These are phyloP conservation scores for Sisyra terminalis DNA, from an alignment of 2,888 invertebrate genomes.

Conservation along the genomic window DNA sequence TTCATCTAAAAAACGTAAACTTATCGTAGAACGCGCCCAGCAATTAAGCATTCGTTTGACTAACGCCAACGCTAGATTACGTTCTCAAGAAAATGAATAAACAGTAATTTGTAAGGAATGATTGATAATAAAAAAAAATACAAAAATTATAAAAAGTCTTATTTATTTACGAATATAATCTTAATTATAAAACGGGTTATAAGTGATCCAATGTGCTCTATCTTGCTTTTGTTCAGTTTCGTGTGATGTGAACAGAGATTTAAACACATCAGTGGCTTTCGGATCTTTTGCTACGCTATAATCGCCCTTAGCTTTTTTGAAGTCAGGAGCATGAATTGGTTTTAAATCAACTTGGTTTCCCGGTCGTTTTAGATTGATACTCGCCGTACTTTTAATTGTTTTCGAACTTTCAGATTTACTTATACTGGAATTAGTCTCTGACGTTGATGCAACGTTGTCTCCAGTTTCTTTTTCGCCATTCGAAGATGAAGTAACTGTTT, in stretches of 20 bases:
- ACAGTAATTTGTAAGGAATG: conserved; percentile 15
- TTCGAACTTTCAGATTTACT: conserved; percentile 10
- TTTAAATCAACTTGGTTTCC: conserved; percentile 4
- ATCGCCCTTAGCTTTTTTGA: conserved; percentile 59
- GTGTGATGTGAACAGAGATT: conserved; percentile 88
- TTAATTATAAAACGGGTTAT: conserved; percentile 90
- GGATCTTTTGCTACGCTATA: conserved; percentile 86
- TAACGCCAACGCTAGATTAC: conserved; percentile 89
- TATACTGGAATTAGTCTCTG: conserved; percentile 5
- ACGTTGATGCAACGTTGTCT: conserved; percentile 11
- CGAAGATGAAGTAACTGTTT: conserved; percentile 7
- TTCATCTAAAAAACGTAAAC: conserved; percentile 93
- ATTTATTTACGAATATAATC: no score
- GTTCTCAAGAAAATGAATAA: conserved; percentile 98
- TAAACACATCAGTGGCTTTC: conserved; percentile 76
- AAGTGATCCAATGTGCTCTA: conserved; percentile 94
- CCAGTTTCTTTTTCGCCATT: conserved; percentile 15
- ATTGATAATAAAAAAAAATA: conserved; percentile 14
- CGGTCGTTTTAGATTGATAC: background rate
- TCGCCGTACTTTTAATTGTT: conserved; percentile 14
- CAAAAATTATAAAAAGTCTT: background rate
- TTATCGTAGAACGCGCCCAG: conserved; percentile 91
- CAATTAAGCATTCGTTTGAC: conserved; percentile 91
- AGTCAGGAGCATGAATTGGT: conserved; percentile 40
- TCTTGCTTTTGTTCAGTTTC: conserved; percentile 72